Evolutionary conservation across 2,113 vertebrate genomes (phyloP).

Genomic region (Microcebus ravelobensis): DNA sequence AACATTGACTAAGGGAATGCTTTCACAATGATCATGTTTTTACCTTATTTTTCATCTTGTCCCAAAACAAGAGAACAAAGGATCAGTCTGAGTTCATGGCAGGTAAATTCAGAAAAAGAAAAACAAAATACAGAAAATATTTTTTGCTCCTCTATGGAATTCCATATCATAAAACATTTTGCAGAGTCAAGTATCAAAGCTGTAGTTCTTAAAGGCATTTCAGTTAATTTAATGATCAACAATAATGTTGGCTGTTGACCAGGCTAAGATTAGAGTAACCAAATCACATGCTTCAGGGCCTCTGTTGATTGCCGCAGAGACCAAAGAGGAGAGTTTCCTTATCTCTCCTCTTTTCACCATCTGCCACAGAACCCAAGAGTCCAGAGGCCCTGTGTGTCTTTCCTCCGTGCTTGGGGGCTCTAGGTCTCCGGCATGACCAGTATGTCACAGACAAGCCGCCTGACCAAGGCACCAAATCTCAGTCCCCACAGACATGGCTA

Average conservation of each 20-base stretch:
- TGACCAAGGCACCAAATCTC: not conserved
- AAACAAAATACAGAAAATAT: conserved; percentile 28
- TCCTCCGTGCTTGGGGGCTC: not conserved
- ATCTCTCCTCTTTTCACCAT: not conserved
- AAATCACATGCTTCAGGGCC: not conserved
- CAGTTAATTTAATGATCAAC: conserved; percentile 49
- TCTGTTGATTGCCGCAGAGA: not conserved
- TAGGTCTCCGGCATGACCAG: not conserved
- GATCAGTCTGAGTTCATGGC: conserved; percentile 45
- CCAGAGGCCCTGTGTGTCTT: not conserved
- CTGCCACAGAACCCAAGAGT: not conserved
- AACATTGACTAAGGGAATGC: not conserved
- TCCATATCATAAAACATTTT: not conserved
- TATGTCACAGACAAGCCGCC: not conserved
- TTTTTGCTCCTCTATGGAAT: conserved; percentile 7
- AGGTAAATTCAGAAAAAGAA: conserved; percentile 48
- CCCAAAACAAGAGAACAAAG: conserved; percentile 58
- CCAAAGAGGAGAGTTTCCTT: not conserved
- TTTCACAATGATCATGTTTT: not conserved
- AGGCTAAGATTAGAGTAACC: not conserved
- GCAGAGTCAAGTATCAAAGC: conserved; percentile 23
- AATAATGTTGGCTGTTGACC: conserved; percentile 23
- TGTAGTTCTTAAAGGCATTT: conserved; percentile 6
- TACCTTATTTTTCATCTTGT: conserved; percentile 33
- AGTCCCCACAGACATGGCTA: not conserved